Percentiles rank a stretch among this genome's conserved stretches.
Evolutionary conservation across 2,113 vertebrate species (phyloP).

Genomic region (Epinephelus moara): DNA sequence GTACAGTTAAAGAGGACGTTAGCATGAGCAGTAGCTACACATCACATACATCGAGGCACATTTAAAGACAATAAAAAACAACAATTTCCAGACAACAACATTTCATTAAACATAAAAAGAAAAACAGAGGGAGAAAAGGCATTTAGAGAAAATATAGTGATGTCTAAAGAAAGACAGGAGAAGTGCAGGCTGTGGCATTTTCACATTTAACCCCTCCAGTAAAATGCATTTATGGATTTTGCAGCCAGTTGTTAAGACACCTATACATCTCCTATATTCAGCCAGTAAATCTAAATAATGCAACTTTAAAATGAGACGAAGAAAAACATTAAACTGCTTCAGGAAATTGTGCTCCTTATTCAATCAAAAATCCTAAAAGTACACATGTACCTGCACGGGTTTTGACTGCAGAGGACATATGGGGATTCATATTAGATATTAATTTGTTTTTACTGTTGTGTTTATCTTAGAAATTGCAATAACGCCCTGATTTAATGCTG

Average conservation of each 20-base stretch:
- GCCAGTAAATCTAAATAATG: background rate
- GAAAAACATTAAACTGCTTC: background rate
- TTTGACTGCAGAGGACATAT: background rate
- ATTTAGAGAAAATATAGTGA: background rate
- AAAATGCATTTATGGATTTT: conserved; percentile 22
- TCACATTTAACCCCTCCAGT: conserved; percentile 11
- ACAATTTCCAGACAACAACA: background rate
- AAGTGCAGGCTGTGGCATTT: background rate
- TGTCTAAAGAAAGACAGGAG: background rate
- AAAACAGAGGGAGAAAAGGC: too few relatives aligned
- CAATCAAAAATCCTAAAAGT: background rate
- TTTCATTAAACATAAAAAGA: background rate
- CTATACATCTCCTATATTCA: background rate
- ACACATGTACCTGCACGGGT: background rate
- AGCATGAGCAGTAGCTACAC: background rate
- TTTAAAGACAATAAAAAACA: background rate
- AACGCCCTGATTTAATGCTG: conserved; percentile 15
- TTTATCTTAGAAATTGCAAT: background rate
- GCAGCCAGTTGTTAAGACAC: background rate
- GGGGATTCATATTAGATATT: background rate
- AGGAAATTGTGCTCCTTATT: background rate
- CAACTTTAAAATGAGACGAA: background rate
- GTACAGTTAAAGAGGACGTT: background rate
- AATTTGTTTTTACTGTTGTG: background rate
- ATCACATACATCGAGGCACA: background rate